Conservation (phyloP, 2,888 invertebrate species). For the Drosophila mimetica region DNA sequence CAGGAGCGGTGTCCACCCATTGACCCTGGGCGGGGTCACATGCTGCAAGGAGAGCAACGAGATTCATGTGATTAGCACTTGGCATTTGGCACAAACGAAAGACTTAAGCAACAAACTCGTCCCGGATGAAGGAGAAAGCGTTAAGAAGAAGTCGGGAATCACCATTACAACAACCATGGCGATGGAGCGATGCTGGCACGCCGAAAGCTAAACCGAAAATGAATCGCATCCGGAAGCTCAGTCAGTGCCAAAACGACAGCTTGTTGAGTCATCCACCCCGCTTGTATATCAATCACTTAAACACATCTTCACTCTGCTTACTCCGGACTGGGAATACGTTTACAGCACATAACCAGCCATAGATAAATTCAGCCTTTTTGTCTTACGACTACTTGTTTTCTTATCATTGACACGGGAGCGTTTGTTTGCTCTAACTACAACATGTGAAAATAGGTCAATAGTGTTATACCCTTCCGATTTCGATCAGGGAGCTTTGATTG, state of each 20-base stretch:
- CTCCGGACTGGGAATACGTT: slow-evolving; percentile 2
- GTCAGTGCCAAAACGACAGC: not conserved
- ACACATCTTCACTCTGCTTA: slow-evolving; percentile 14
- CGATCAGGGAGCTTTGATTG: slow-evolving; percentile 1
- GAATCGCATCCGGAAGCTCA: slow-evolving; percentile 24
- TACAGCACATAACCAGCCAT: slow-evolving; percentile 32
- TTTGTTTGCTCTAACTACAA: slow-evolving; percentile 25
- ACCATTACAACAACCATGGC: slow-evolving; percentile 59
- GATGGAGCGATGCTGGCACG: slow-evolving; percentile 26
- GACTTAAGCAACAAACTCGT: slow-evolving; percentile 69
- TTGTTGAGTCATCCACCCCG: slow-evolving; percentile 15
- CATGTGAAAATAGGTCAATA: not conserved
- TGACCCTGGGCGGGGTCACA: slow-evolving; percentile 28
- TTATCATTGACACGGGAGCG: slow-evolving; percentile 38
- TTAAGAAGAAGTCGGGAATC: slow-evolving; percentile 4
- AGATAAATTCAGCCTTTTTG: slow-evolving; percentile 29
- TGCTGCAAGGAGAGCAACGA: slow-evolving; percentile 47
- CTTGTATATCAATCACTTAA: slow-evolving; percentile 11
- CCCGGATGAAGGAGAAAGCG: slow-evolving; percentile 7
- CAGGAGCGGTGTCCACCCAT: slow-evolving; percentile 84
- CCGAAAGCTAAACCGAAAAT: slow-evolving; percentile 32
- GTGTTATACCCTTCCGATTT: slow-evolving; percentile 4
- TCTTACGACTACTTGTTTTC: slow-evolving; percentile 30
- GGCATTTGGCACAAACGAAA: slow-evolving; percentile 46
- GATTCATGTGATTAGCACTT: slow-evolving; percentile 11